Evolutionary conservation across 2,113 vertebrate species (phyloP), one percentile per base, ranked within the genome.

Genomic region (Dolichotis patagonum): DNA sequence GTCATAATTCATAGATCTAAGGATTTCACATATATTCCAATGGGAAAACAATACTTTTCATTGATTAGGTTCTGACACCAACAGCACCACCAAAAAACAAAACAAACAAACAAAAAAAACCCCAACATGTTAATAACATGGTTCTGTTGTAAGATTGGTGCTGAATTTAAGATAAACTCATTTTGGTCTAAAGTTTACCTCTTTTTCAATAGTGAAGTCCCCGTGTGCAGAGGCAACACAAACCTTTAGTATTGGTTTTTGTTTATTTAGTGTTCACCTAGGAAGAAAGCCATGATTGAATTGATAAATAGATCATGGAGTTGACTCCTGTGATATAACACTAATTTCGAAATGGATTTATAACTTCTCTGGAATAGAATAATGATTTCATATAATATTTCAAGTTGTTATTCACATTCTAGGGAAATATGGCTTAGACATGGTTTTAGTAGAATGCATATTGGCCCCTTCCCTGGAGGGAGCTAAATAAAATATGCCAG

Each of bases 401-500:
- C 85, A 90, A 96, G 81, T 94, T 52, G 38, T 94, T 52, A 35
- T 96, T 96, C 73, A 96, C 95, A 87, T 97, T 97, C 92, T 90
- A 96, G 95, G 81, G 75, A 65, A 95, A 62, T 62, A 93, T 96
- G 97, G 77, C 89, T 92, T 63, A 22, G 0, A 92, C 43, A 91
- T 82, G 93, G 88, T 97, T 98, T 98, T 96, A 96, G 78, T 87
- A 95, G 78, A 97, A 96, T 95, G 16, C 56, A 32, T 38, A 63
- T 69, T 82, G 43, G 87, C 89, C 86, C 91, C 77, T 97, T 98
- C 95, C 97, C 96, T 95, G 91, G 69, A 97, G 86, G 96, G 93
- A 98, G 54, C 84, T 97, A 97, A 98, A 98, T 97, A 77, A 69
- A 96, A 97, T 97, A 95, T 98, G 95, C 97, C 96, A 98, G 88